These are phyloP conservation scores for Ophioninae sp. DNA, from an alignment of 2,888 invertebrate genomes.

Conservation along the genomic window DNA sequence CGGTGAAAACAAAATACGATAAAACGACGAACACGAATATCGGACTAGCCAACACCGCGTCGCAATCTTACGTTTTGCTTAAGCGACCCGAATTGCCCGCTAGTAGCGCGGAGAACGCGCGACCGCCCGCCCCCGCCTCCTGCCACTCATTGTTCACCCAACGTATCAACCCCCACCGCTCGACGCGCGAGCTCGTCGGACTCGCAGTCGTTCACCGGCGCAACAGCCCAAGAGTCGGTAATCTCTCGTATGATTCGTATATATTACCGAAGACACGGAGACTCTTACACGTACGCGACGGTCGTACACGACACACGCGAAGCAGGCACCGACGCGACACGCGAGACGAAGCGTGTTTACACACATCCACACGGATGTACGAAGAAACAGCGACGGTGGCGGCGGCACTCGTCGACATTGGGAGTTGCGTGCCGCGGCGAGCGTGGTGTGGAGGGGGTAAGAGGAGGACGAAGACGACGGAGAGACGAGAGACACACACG, in stretches of 20 bases:
- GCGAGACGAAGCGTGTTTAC: slow-evolving; percentile 14
- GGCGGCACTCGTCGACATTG: slow-evolving; percentile 58
- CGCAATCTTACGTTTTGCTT: not conserved
- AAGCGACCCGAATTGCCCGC: slow-evolving; percentile 2
- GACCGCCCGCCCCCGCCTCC: not conserved
- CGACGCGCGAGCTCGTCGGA: slow-evolving; percentile 38
- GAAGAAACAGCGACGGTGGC: slow-evolving; percentile 62
- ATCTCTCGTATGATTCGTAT: slow-evolving; percentile 46
- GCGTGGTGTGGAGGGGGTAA: slow-evolving; percentile 61
- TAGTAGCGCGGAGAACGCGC: not conserved
- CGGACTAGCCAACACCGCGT: too few relatives aligned
- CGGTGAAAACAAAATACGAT: too few relatives aligned
- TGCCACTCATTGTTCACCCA: not conserved
- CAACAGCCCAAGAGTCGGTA: slow-evolving; percentile 35
- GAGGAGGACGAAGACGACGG: slow-evolving; percentile 18
- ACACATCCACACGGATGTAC: slow-evolving; percentile 13
- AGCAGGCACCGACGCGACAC: slow-evolving; percentile 7
- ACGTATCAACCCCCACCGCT: not conserved
- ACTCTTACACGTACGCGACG: not conserved
- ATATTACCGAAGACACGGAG: slow-evolving; percentile 39
- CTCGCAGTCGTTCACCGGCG: slow-evolving; percentile 49
- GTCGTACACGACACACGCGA: not conserved
- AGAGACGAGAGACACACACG: slow-evolving; percentile 66
- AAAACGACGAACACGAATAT: too few relatives aligned
- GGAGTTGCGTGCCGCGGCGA: slow-evolving; percentile 57